Evolutionary conservation across 2,888 invertebrate species (phyloP).

Genomic region (Aelia acuminata): DNA sequence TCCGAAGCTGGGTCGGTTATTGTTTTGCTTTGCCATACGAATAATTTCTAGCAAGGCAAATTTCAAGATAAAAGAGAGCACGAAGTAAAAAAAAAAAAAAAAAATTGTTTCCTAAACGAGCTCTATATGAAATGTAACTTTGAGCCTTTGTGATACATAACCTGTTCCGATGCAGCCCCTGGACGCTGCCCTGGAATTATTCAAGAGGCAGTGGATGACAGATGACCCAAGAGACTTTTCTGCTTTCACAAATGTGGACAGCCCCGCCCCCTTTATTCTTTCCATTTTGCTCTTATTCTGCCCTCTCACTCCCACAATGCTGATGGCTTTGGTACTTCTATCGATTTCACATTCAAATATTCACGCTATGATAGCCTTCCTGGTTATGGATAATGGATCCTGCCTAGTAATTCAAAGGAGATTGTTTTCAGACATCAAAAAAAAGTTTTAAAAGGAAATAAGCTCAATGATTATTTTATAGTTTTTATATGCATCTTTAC

Average conservation of each 20-base stretch:
- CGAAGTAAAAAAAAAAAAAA: constrained; percentile 19
- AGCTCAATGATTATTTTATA: no score
- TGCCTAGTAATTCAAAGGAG: no score
- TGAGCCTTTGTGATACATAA: constrained; percentile 48
- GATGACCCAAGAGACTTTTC: constrained; percentile 47
- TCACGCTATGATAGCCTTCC: background rate
- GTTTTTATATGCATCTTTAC: no score
- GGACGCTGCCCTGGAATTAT: constrained; percentile 28
- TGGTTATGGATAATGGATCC: background rate
- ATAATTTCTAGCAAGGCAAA: background rate
- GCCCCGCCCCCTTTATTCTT: constrained; percentile 36
- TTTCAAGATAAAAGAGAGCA: background rate
- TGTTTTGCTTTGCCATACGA: background rate
- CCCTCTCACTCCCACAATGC: background rate
- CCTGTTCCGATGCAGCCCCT: constrained; percentile 38
- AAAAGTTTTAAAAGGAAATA: no score
- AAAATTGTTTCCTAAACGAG: constrained; percentile 29
- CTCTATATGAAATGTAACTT: constrained; percentile 35
- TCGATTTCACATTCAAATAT: constrained; percentile 33
- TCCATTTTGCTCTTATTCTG: constrained; percentile 15
- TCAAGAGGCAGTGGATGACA: constrained; percentile 48
- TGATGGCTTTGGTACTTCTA: constrained; percentile 37
- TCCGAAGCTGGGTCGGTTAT: no score
- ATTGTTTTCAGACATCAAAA: no score
- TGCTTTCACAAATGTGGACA: constrained; percentile 46